phyloP scores from a whole-genome alignment of 2,888 invertebrate genomes.

The Steinernema scapterisci region DNA sequence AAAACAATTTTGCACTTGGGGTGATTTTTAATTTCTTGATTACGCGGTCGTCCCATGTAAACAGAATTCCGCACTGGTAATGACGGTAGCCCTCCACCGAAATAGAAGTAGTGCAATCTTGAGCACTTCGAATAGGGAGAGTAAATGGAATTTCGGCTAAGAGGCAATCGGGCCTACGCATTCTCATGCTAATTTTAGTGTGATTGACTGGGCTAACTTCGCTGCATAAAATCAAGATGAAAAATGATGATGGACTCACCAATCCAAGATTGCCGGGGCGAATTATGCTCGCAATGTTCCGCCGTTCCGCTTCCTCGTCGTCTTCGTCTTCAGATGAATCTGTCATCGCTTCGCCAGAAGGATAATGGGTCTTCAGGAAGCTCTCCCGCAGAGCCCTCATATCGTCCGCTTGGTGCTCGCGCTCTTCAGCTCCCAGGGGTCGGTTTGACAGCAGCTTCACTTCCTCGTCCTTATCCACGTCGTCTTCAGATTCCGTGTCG shows the following conservation, averaged over 20 bases:
- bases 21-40: not conserved
- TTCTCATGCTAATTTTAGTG: too few species aligned
- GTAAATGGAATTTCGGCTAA: too few species aligned
- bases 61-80: not conserved
- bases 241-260: not conserved
- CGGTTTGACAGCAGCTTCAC: not conserved
- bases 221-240: too few species aligned
- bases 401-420: not conserved
- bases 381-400: constrained; percentile 20
- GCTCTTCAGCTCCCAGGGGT: not conserved
- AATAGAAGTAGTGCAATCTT: not conserved
- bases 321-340: constrained; percentile 26
- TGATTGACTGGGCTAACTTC: too few species aligned
- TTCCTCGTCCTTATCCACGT: not conserved
- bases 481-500: not conserved
- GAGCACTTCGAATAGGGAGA: too few species aligned
- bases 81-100: not conserved
- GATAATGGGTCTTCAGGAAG: constrained; percentile 24
- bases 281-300: constrained; percentile 10
- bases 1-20: not conserved
- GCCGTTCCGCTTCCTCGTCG: constrained; percentile 8
- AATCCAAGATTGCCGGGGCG: not conserved
- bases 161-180: too few species aligned
- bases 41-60: not conserved
- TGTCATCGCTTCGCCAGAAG: not conserved